Evolutionary conservation across 1,140 invertebrate species (phyloP), one percentile per base, ranked within the genome.

Genomic region (Pseudoatta argentina): DNA sequence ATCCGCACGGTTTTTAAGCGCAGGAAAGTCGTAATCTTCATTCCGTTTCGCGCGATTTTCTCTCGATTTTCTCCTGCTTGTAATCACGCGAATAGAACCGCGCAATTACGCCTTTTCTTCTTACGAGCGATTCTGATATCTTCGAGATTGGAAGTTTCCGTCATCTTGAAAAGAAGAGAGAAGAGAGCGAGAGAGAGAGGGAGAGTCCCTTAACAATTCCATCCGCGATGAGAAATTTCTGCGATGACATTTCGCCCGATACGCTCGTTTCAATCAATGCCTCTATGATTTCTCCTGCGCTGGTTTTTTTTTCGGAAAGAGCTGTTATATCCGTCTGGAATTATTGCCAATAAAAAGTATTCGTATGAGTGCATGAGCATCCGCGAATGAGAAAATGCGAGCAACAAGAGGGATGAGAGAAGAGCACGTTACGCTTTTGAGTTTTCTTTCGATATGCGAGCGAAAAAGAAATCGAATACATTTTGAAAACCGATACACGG

Each of bases 211-310:
- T 24, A 53, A 24, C 48, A 55, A 53, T 79, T 79, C n/a, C 27
- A 53, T 67, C 48, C 51, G 21, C 44, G 30, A 30, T 39, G 64
- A 81, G 48, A 71, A 71, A 81, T 39, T 55, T 71, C 66, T 18
- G 64, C 66, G 18, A 81, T 71, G 77, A 69, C 64, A 81, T 71
- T 81, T 81, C 61, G 59, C 61, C 27, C 61, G 24, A 66, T 66
- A 78, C 44, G 59, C 55, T 66, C 61, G 12, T 48, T 66, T 44
- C 18, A n/a, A 21, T 53, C 66, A 71, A 51, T 21, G 72, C 53
- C 53, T 21, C 18, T 18, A 24, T n/a, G 44, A 66, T 69, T 59
- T 55, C 34, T 39, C 48, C 27, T 3, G n/a, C 30, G 34, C 7
- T 16, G 12, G 1, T 48, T 63, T 16, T 63, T 63, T 27, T 72